Base-by-base conservation (phyloP, 1,140 invertebrate species). In the Proctacanthus coquilletti region DNA sequence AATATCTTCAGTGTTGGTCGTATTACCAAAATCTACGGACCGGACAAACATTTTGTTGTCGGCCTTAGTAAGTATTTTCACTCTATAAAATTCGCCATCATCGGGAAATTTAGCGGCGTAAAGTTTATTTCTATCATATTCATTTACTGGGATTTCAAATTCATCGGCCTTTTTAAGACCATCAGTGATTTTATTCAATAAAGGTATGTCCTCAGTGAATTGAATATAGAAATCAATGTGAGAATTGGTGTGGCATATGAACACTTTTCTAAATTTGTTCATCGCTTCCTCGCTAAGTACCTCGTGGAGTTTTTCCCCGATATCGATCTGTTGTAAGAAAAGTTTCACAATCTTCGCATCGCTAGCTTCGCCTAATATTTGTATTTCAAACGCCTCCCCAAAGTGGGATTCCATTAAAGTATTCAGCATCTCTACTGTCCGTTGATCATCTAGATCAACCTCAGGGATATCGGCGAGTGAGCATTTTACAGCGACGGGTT, bases 21-120 rank as follows among this genome's bases (percentile, higher is more conserved):
- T 71, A 53, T 82, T 81, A 20, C 78, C 79, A 51, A 81, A 82
- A 60, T 83, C 80, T 49, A 80, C 71, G 45, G 77, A 80, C 4
- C 75, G 51, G 9, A 80, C 75, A 60, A n/a, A 6, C 23, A 8
- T 25, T 25, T 25, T 25, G 23, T 8, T 25, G n/a, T n/a, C n/a
- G n/a, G n/a, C 23, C 23, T 25, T 8, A 25, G 6, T 57, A 36
- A 68, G 46, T 21, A 68, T 64, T 39, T 62, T 57, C 3, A 72
- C 74, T 34, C 79, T 62, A 43, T 81, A 81, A 66, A 71, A 82
- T 8, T 65, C 55, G 15, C 64, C 60, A 42, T 78, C 75, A 15
- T 75, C 71, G 0, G 66, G 60, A 50, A 71, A 79, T 42, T 73
- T 66, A n/a, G 74, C 75, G 15, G 72, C 70, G 2, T 68, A 72